A percentile compares a stretch with the other conserved stretches of the same genome.
phyloP scores from a whole-genome alignment of 2,888 invertebrate species.

The Aphodius granarius region DNA sequence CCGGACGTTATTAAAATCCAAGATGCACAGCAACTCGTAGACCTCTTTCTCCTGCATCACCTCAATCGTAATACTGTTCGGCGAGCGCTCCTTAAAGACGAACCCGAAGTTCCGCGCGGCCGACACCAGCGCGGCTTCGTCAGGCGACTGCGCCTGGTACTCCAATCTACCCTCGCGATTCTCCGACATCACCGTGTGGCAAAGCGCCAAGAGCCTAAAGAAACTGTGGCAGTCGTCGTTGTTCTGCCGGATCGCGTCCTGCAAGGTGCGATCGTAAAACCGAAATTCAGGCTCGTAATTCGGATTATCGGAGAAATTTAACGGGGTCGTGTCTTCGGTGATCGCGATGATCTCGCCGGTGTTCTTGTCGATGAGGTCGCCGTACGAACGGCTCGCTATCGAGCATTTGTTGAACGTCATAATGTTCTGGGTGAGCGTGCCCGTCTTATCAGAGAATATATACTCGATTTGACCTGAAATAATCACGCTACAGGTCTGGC shows the following conservation, averaged over 20 bases:
- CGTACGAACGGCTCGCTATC: slow-evolving; percentile 88
- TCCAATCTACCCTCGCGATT: slow-evolving; percentile 78
- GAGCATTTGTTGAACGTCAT: slow-evolving; percentile 99
- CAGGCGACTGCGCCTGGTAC: slow-evolving; percentile 97
- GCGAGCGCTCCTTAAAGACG: slow-evolving; percentile 92
- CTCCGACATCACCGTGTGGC: slow-evolving; percentile 99
- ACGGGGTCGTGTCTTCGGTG: slow-evolving; percentile 74
- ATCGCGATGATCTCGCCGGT: slow-evolving; percentile 88
- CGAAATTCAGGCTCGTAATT: slow-evolving; percentile 90
- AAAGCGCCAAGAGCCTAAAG: slow-evolving; percentile 90
- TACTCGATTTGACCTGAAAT: slow-evolving; percentile 97
- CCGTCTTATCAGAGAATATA: slow-evolving; percentile 99
- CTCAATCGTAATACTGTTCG: slow-evolving; percentile 91
- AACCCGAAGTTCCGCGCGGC: slow-evolving; percentile 99
- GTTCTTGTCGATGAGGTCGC: slow-evolving; percentile 84
- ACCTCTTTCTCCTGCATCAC: slow-evolving; percentile 82
- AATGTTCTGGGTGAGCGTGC: slow-evolving; percentile 98
- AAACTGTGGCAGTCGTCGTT: slow-evolving; percentile 81
- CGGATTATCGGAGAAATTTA: slow-evolving; percentile 95
- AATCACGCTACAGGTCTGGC: too few relatives aligned
- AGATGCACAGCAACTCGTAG: slow-evolving; percentile 94
- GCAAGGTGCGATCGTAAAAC: slow-evolving; percentile 86
- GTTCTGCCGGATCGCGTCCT: slow-evolving; percentile 78
- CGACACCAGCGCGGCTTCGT: slow-evolving; percentile 95
- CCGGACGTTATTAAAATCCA: slow-evolving; percentile 98